Evolutionary conservation across 2,888 invertebrate species (phyloP).

Genomic region (Drosophila algonquin): DNA sequence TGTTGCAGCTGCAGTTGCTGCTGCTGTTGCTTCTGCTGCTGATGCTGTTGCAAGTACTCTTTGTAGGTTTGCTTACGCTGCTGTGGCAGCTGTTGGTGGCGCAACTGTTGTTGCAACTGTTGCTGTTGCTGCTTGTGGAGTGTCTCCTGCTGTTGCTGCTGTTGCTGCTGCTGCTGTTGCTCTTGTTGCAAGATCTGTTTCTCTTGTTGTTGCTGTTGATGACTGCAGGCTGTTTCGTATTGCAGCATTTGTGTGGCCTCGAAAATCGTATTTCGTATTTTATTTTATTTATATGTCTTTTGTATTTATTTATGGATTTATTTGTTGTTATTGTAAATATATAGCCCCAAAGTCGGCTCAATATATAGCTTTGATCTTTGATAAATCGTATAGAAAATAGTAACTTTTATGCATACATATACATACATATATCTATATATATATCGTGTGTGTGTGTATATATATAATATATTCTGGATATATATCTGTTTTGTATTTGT

Average conservation of each 20-base stretch:
- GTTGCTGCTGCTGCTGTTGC: slow-evolving; percentile 45
- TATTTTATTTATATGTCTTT: slow-evolving; percentile 24
- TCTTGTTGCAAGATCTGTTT: slow-evolving; percentile 45
- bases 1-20: slow-evolving; percentile 37
- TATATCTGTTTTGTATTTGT: slow-evolving; percentile 33
- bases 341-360: slow-evolving; percentile 4
- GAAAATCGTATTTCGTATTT: slow-evolving; percentile 1
- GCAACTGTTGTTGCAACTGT: slow-evolving; percentile 33
- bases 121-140: slow-evolving; percentile 34
- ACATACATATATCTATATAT: slow-evolving; percentile 32
- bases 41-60: slow-evolving; percentile 56
- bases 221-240: slow-evolving; percentile 65
- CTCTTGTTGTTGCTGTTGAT: slow-evolving; percentile 55
- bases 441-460: slow-evolving; percentile 44
- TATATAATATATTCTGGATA: slow-evolving; percentile 45
- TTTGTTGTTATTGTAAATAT: slow-evolving; percentile 35
- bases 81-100: slow-evolving; percentile 46
- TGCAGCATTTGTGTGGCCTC: slow-evolving; percentile 65
- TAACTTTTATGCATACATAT: slow-evolving; percentile 57
- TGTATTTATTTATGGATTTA: slow-evolving; percentile 17
- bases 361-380: slow-evolving; percentile 16
- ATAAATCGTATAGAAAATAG: slow-evolving; percentile 66
- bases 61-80: slow-evolving; percentile 58
- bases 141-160: slow-evolving; percentile 46
- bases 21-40: slow-evolving; percentile 49